Base-by-base conservation (phyloP, 2,888 invertebrate genomes). In the Adela reaumurella region DNA sequence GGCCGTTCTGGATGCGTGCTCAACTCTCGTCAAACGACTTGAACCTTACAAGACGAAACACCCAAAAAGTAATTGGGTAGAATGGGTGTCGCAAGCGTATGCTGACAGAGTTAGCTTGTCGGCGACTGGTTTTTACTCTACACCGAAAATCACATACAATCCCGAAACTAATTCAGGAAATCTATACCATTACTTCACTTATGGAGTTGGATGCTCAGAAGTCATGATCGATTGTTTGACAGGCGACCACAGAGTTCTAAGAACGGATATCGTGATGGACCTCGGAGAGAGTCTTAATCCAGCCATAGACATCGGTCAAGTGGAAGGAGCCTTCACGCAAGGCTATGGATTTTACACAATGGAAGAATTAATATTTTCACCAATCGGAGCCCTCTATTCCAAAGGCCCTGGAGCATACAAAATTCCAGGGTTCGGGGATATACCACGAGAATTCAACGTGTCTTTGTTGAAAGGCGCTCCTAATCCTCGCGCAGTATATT, bases 201-300 rank as follows among this genome's bases (percentile, higher is more conserved):
- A 84, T 59, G 94, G 93, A 1, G 88, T 83, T 0, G 90, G 89
- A 2, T 88, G 88, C 59, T 85, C 89, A 1, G 92, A 91, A 68
- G 92, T 93, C n/a, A 87, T 92, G 65, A 83, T 94, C 10, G 93
- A 94, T 67, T 91, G 91, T 57, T 72, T 94, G 29, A 93, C 92
- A 19, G 94, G 94, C 6, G 92, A 93, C 62, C 92, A 94, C 67
- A 84, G 88, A 70, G 87, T 93, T 1, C 63, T 90, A 18, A 80
- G 87, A 58, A 89, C 90, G 4, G 92, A 94, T 59, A 92, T 94
- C 55, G 92, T 94, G 1, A 94, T 94, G 93, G 94, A 94, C 71
- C 73, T 94, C 41, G 94, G 94, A 0, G 86, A 90, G 59, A 93
- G 92, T 67, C 69, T 94, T 49, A 94, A 94, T 67, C 94, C 94